Conservation (phyloP, 2,888 invertebrate species). For the Acanthopleura granulata region DNA sequence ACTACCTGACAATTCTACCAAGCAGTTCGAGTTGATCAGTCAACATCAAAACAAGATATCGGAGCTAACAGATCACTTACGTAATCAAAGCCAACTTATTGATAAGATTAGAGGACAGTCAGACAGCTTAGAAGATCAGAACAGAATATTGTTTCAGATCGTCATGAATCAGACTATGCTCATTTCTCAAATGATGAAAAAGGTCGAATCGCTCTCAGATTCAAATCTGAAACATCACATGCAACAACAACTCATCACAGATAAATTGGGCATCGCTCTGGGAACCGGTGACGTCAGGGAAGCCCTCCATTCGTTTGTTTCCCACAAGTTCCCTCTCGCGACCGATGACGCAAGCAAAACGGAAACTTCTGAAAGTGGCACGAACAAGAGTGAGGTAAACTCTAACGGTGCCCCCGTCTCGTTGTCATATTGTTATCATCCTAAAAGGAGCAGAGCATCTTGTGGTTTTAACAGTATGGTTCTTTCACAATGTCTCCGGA, state of each 20-base stretch:
- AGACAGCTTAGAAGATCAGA: constrained; percentile 50
- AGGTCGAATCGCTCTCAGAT: constrained; percentile 45
- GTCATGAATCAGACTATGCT: constrained; percentile 54
- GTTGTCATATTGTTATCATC: neutral
- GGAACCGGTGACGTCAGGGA: constrained; percentile 30
- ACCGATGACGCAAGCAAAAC: too few species aligned
- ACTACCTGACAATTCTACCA: constrained; percentile 34
- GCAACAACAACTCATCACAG: constrained; percentile 33
- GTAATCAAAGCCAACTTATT: constrained; percentile 45
- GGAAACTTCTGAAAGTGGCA: too few species aligned
- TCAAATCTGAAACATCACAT: constrained; percentile 42
- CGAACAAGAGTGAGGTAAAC: too few species aligned
- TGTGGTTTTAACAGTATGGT: neutral
- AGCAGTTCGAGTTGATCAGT: constrained; percentile 41
- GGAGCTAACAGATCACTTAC: constrained; percentile 43
- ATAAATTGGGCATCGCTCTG: constrained; percentile 24
- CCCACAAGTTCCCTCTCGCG: neutral
- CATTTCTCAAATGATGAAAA: constrained; percentile 50
- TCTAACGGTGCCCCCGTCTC: too few species aligned
- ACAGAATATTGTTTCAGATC: constrained; percentile 48
- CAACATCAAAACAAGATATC: constrained; percentile 48
- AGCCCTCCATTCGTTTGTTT: constrained; percentile 30
- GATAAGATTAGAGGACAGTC: constrained; percentile 39
- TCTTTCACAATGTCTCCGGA: neutral
- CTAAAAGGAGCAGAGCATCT: neutral